Evolutionary conservation across 2,888 invertebrate genomes (phyloP), one percentile per base, ranked within the genome.

Genomic region (Psylliodes chrysocephalus): DNA sequence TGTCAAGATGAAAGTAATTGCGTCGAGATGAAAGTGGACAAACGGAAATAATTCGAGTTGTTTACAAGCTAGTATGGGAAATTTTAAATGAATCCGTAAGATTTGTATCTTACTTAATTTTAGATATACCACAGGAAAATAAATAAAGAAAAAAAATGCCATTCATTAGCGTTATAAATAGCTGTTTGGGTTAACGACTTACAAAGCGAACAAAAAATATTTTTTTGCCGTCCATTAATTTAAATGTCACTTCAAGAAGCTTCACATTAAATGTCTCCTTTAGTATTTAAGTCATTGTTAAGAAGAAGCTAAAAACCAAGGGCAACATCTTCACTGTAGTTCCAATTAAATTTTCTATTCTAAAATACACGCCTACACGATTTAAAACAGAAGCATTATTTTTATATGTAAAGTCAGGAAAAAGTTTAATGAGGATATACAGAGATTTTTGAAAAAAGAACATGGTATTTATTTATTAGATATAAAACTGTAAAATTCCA

Each of bases 151-250:
- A 49, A n/a, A 70, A 66, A 68, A 66, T 67, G 68, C 64, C 71
- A 72, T 72, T 73, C 73, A 72, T 71, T 71, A 66, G 66, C 64
- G 57, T 68, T 69, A 72, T 73, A 74, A 73, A 73, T 73, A 74
- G 69, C 60, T 8, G 55, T 42, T 28, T 62, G 61, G 74, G 74
- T 74, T 70, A 73, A 73, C 66, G 74, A 74, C 73, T 67, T 71
- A 60, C 67, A 65, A 66, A 62, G 64, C 62, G 60, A 44, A 60
- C 60, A 60, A 62, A 64, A 65, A 65, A 60, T 55, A 49, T 44
- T 60, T 63, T 68, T 68, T 63, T 60, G 46, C 57, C 51, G 52
- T 47, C 63, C 63, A 60, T 59, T 63, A 63, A 66, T 63, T 60
- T 56, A 35, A 53, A 59, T 57, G 57, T 57, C 64, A 60, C 59